phyloP scores from a whole-genome alignment of 37 sponge, comb jelly and placozoan genomes.

The Ephydatia muelleri region DNA sequence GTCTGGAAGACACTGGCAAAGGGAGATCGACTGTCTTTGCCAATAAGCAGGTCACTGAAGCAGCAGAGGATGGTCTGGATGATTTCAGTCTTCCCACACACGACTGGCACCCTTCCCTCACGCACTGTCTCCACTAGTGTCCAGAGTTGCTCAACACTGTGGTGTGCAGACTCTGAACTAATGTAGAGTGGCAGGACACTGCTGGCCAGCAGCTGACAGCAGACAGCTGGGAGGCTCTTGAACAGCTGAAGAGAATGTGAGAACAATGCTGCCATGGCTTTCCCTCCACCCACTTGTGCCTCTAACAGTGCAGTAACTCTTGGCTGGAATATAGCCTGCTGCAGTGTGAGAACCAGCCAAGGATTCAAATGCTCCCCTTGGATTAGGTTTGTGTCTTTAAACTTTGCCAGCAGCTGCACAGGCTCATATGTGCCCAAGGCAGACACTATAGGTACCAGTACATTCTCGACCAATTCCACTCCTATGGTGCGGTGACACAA shows the following conservation, averaged over 20 bases:
- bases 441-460: neutral
- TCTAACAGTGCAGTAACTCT: neutral
- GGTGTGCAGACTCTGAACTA: neutral
- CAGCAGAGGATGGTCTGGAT: conserved; percentile 65
- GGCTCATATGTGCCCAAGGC: neutral
- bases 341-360: conserved; percentile 7
- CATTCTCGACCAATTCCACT: neutral
- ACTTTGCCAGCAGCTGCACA: neutral
- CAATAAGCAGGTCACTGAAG: conserved; percentile 39
- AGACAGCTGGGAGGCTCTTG: neutral
- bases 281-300: neutral
- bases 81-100: conserved; percentile 20
- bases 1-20: neutral
- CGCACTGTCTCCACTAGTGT: conserved; percentile 11
- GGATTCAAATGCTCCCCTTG: neutral
- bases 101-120: neutral
- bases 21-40: conserved; percentile 9
- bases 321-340: conserved; percentile 1
- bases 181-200: conserved; percentile 52
- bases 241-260: conserved; percentile 20
- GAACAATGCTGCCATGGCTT: conserved; percentile 28
- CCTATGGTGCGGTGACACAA: neutral
- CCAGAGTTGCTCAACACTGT: conserved; percentile 40
- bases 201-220: conserved; percentile 41
- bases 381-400: neutral